Evolutionary conservation across 1,140 invertebrate species (phyloP).

Genomic region (Tetranychus urticae): DNA sequence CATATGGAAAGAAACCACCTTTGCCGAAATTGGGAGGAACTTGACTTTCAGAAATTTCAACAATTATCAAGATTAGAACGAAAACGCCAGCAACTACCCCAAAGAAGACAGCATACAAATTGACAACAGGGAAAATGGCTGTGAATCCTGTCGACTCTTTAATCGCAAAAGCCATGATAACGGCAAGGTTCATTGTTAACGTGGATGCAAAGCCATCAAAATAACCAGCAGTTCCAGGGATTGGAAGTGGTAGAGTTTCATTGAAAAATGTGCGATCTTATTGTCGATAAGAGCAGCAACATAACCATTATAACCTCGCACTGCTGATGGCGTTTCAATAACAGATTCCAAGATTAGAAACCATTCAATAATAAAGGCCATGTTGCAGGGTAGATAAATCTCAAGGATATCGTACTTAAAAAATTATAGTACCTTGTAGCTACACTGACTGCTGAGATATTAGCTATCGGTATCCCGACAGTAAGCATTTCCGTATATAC

Average conservation of each 20-base stretch:
- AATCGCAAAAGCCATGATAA: conserved; percentile 49
- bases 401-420: too few relatives aligned
- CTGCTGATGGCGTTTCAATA: conserved; percentile 61
- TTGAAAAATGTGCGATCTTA: conserved; percentile 39
- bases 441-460: too few relatives aligned
- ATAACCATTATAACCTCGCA: conserved; percentile 65
- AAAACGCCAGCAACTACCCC: conserved; percentile 56
- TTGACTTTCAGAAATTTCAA: conserved; percentile 31
- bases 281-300: conserved; percentile 53
- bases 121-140: conserved; percentile 66
- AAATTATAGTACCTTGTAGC: too few relatives aligned
- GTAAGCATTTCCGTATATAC: too few relatives aligned
- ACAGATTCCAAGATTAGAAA: too few relatives aligned
- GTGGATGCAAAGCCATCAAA: conserved; percentile 54
- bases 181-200: conserved; percentile 21
- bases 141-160: conserved; percentile 69
- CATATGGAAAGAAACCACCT: conserved; percentile 63
- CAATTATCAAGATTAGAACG: conserved; percentile 40
- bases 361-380: too few relatives aligned
- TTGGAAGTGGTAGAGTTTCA: conserved; percentile 39
- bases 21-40: conserved; percentile 19
- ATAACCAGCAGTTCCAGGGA: conserved; percentile 42
- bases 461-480: too few relatives aligned
- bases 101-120: conserved; percentile 54
- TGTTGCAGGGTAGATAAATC: too few relatives aligned